Base-by-base conservation (phyloP, 2,113 vertebrate species). In the Collichthys lucidus region DNA sequence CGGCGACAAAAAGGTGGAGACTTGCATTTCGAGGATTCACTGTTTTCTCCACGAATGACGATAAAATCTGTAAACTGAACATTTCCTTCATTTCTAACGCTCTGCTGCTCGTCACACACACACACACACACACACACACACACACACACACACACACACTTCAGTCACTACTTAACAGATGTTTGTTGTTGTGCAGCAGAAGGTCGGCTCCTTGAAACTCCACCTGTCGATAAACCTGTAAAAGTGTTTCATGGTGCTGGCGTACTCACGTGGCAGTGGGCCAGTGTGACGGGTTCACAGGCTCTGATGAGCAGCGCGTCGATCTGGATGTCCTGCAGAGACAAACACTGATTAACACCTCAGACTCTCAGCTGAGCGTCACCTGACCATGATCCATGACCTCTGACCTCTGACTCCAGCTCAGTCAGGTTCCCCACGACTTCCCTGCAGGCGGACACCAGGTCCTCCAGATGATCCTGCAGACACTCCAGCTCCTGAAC, bases 251-350 rank as follows among this genome's bases (percentile, higher is more conserved):
- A 26, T 26, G 2, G 26, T 26, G 26, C 26, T 26, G 26, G 26
- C 3, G 50, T 14, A 35, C 91, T 90, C 64, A 92, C 90, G 5
- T 90, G 86, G 70, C 92, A 92, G 77, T 91, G 71, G 15, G 49
- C 46, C 80, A 91, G 92, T 20, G 91, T 91, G 73, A 90, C 46
- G 1, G 98, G 97, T 49, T 99, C 98, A 74, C 98, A 99, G 0
- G 98, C 98, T 95, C 97, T 94, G 94, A 99, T 99, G 88, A 99
- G 93, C 93, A 99, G 94, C n/a, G 97, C 97, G 91, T 99, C 98
- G 1, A 99, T 99, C 83, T 99, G 98, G 91, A 99, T 98, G 86
- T 99, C 98, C 98, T 99, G 91, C 50, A 65, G 56, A 17, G 69
- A 63, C 17, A 55, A 6, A 46, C 20, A 44, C 42, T 11, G 0